Evolutionary conservation across 2,113 vertebrate genomes (phyloP), one percentile per base, ranked within the genome.

Genomic region (Felis catus): DNA sequence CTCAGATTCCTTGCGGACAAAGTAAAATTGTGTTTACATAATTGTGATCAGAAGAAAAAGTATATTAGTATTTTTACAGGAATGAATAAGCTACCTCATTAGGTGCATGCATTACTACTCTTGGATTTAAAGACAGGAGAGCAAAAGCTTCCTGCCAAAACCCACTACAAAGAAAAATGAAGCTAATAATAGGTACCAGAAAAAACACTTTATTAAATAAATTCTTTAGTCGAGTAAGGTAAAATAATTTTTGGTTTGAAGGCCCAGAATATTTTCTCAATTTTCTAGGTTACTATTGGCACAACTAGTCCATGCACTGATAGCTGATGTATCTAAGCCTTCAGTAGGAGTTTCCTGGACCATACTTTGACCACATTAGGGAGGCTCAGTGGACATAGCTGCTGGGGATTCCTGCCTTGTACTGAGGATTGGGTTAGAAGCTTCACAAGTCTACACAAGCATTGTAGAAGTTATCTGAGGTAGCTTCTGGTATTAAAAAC

Each of bases 21-120:
- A 84, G 23, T n/a, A 96, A 79, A 86, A 89, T 94, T 79, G 48
- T 73, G 55, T 31, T 94, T 95, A 74, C 16, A 53, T 89, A 97
- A 94, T 90, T 82, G 33, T 29, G 74, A 86, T 66, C 5, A 41
- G 66, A 92, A 53, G 19, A 68, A 92, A 93, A 88, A 84, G 61
- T 33, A 68, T 33, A 81, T 73, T 79, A 58, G 86, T 82, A 21
- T 31, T 91, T 48, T 74, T 41, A 63, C 4, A 68, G 33, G 92
- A 82, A 84, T 53, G 53, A 94, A 83, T 87, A 29, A 95, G 16
- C 23, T 65, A 53, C 89, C 31, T 66, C 51, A 41, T 76, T 80
- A 65, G 39, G 29, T 45, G 55, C n/a, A 15, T 33, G 31, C 53
- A 10, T 73, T 73, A 78, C 18, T 29, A 36, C 53, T 63, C 33